Evolutionary conservation across 2,113 vertebrate genomes (phyloP).

Genomic region (Thomomys bottae): DNA sequence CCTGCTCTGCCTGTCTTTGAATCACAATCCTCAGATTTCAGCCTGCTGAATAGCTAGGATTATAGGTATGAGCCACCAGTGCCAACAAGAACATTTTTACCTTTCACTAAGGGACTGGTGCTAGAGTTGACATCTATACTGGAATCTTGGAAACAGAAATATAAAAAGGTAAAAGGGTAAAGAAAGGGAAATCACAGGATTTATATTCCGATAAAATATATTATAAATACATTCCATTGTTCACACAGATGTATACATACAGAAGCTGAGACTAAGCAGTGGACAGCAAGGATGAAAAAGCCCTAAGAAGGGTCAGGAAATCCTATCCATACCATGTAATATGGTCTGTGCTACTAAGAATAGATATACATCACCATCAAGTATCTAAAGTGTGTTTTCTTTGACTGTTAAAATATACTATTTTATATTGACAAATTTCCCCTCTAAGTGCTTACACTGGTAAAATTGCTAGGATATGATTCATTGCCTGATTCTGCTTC

Average conservation of each 20-base stretch:
- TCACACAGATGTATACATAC: not conserved
- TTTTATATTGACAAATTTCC: slow-evolving; percentile 56
- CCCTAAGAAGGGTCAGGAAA: not conserved
- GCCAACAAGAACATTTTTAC: not conserved
- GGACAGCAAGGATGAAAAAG: not conserved
- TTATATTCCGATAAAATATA: not conserved
- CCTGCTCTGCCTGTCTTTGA: too few relatives aligned
- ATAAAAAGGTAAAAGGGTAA: not conserved
- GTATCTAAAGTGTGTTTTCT: slow-evolving; percentile 38
- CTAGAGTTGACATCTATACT: not conserved
- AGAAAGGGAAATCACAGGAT: not conserved
- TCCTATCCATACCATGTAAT: not conserved
- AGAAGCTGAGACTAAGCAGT: not conserved
- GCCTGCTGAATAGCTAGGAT: too few relatives aligned
- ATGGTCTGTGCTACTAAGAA: not conserved
- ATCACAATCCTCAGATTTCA: too few relatives aligned
- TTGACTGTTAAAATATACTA: slow-evolving; percentile 58
- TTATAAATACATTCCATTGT: not conserved
- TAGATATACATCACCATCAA: not conserved
- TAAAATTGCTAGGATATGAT: slow-evolving; percentile 62
- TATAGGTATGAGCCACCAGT: too few relatives aligned
- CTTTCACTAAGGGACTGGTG: not conserved
- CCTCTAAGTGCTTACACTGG: slow-evolving; percentile 55
- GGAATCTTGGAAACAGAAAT: not conserved
- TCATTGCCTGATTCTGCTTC: slow-evolving; percentile 55